These are phyloP conservation scores for Lepidonotus clava DNA, from an alignment of 2,888 invertebrate genomes.

Conservation along the genomic window DNA sequence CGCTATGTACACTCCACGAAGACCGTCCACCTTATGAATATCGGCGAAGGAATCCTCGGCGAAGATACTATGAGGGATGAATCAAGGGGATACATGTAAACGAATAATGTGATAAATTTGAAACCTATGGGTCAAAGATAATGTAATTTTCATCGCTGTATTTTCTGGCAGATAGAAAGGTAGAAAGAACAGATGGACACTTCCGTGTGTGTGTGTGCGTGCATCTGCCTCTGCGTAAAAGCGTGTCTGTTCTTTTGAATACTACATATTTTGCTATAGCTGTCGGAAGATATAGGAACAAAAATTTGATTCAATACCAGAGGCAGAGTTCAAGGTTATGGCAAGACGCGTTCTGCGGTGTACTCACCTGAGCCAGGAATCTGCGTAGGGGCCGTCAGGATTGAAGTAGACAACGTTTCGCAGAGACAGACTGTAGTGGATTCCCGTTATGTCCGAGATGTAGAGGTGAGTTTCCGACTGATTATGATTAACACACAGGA, in stretches of 20 bases:
- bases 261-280: too few species aligned
- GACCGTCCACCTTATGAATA: slow-evolving; percentile 91
- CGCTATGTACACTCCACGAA: slow-evolving; percentile 93
- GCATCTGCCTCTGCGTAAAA: not conserved
- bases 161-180: not conserved
- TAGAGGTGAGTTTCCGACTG: slow-evolving; percentile 88
- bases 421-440: slow-evolving; percentile 89
- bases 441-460: slow-evolving; percentile 87
- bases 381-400: slow-evolving; percentile 84
- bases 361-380: slow-evolving; percentile 80
- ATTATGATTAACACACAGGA: slow-evolving; percentile 91
- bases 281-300: too few species aligned
- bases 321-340: too few species aligned
- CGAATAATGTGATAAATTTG: too few species aligned
- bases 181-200: not conserved
- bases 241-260: too few species aligned
- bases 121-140: too few species aligned
- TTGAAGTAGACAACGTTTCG: slow-evolving; percentile 91
- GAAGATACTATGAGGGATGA: slow-evolving; percentile 82
- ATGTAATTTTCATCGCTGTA: not conserved
- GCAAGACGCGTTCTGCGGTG: too few species aligned
- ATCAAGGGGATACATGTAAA: not conserved
- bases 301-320: too few species aligned
- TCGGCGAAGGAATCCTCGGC: slow-evolving; percentile 88
- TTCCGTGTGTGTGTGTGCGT: not conserved